Base-by-base conservation (phyloP, 1,140 invertebrate genomes). In the Cyclargus thomasi region DNA sequence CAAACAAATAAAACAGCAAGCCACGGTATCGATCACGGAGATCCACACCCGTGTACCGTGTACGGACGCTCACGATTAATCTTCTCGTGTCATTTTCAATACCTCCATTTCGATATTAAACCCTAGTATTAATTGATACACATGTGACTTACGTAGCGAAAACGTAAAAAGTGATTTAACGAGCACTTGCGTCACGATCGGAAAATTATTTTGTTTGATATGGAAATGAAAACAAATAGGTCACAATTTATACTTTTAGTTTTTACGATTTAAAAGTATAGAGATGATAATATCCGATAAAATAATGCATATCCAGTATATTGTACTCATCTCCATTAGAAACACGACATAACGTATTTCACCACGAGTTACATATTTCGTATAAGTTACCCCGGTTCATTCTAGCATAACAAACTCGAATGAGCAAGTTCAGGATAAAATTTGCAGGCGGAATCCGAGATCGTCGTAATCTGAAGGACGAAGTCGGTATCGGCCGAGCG, bases 41-140 rank as follows among this genome's bases (percentile, higher is more conserved):
- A 29, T 20, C 65, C 23, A 16, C 17, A 0, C 29, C 29, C 29
- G 29, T 29, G 29, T 29, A 29, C n/a, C n/a, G n/a, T 69, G 68
- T 64, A 69, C 63, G 70, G 65, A 70, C 67, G 68, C 73, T 74
- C 76, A 59, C 55, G 69, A 76, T 78, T 74, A 74, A 76, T 74
- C 68, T 72, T 71, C 69, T 67, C 66, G 63, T 68, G 70, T 75
- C 72, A 73, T 74, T 74, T 71, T 68, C 55, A 70, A 70, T 68
- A 68, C 65, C 57, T 57, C 70, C 69, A 68, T 73, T 69, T 67
- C 63, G 68, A 68, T 71, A 69, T 68, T 71, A 69, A 36, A 53
- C 62, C 59, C 65, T 35, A 18, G 65, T 66, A 66, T 66, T 66
- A 66, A 57, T 53, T 57, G 17, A 53, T 22, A n/a, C 53, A 35